Conservation (phyloP, 1,140 invertebrate species). For the Himalopsyche phryganea region DNA sequence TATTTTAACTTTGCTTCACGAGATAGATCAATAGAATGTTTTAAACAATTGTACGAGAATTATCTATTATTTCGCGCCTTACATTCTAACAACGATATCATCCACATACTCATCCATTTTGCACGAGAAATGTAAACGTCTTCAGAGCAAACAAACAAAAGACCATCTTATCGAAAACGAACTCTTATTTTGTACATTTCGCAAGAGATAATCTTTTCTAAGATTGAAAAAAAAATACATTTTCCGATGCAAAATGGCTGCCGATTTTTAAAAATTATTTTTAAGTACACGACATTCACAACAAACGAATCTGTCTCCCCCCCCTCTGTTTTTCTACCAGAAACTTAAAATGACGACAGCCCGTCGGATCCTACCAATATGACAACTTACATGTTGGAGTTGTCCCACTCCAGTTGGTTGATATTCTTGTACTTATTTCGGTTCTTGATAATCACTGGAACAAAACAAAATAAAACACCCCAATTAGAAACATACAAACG, state of each 20-base stretch:
- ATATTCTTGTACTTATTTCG: constrained; percentile 63
- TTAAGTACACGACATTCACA: constrained; percentile 36
- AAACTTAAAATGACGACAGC: constrained; percentile 13
- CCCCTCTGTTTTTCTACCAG: constrained; percentile 30
- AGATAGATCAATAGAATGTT: neutral
- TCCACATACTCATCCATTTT: neutral
- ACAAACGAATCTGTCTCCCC: constrained; percentile 16
- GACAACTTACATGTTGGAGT: constrained; percentile 61
- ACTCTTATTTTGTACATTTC: neutral
- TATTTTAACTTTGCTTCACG: neutral
- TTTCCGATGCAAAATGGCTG: no score
- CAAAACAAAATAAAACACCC: neutral
- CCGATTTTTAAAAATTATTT: constrained; percentile 1
- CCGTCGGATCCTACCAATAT: constrained; percentile 22
- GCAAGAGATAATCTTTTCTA: neutral
- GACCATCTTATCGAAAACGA: neutral
- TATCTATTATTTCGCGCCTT: neutral
- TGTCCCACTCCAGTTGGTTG: constrained; percentile 67
- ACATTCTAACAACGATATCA: constrained; percentile 1
- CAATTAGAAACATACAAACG: no score
- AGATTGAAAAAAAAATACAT: neutral
- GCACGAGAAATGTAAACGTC: neutral
- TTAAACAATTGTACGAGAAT: neutral
- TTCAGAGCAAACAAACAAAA: neutral
- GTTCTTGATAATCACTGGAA: constrained; percentile 46